Evolutionary conservation across 2,888 invertebrate species (phyloP).

Genomic region (Nowickia ferox): DNA sequence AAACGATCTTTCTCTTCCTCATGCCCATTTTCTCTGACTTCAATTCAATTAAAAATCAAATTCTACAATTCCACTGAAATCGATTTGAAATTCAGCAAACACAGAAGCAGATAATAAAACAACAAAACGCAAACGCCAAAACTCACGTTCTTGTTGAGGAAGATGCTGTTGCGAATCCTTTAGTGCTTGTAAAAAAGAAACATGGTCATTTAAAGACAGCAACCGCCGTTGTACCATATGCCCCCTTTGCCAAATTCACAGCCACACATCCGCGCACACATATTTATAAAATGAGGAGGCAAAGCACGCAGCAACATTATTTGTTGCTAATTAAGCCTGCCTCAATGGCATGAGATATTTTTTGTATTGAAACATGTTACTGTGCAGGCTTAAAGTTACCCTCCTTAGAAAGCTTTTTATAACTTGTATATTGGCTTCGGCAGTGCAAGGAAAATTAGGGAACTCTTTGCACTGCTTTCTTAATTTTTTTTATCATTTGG

Average conservation of each 20-base stretch:
- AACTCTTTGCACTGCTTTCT: too few species aligned
- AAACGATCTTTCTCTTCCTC: slow-evolving; percentile 49
- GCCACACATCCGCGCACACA: neutral
- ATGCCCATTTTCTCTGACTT: slow-evolving; percentile 21
- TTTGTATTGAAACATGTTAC: neutral
- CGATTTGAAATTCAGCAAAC: slow-evolving; percentile 49
- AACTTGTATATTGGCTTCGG: too few species aligned
- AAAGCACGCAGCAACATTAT: slow-evolving; percentile 76
- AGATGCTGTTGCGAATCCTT: slow-evolving; percentile 15
- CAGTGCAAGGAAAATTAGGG: too few species aligned
- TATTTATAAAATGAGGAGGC: slow-evolving; percentile 68
- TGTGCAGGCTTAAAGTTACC: neutral
- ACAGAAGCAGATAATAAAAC: neutral
- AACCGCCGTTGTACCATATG: slow-evolving; percentile 65
- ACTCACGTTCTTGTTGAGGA: slow-evolving; percentile 51
- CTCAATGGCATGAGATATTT: slow-evolving; percentile 57
- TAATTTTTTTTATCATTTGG: too few species aligned
- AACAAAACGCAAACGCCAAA: slow-evolving; percentile 17
- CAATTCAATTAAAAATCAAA: slow-evolving; percentile 69
- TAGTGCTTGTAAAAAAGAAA: slow-evolving; percentile 10
- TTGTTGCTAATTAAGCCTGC: slow-evolving; percentile 81
- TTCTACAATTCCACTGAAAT: slow-evolving; percentile 63
- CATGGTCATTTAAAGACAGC: slow-evolving; percentile 71
- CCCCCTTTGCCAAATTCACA: neutral
- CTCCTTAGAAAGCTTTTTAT: neutral